These are phyloP conservation scores for Polylopha cassiicola DNA, from an alignment of 2,888 invertebrate genomes.

Conservation along the genomic window DNA sequence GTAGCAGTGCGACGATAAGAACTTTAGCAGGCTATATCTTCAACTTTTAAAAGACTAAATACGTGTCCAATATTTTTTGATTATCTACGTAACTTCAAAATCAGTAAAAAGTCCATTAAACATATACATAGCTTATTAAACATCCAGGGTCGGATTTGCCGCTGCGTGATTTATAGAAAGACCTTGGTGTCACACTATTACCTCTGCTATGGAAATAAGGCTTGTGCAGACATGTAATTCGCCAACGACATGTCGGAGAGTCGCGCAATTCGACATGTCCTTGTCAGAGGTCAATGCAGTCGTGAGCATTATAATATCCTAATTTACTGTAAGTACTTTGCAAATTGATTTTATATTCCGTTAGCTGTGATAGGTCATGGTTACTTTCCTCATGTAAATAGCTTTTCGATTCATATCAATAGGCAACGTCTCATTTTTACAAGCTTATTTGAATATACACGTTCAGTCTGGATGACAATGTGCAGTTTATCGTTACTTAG, in stretches of 20 bases:
- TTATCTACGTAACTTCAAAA: no score
- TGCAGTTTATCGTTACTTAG: no score
- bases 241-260: slow-evolving; percentile 14
- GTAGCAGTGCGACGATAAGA: no score
- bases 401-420: background rate
- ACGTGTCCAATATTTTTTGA: no score
- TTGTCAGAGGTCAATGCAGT: slow-evolving; percentile 38
- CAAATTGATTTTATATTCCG: slow-evolving; percentile 38
- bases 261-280: slow-evolving; percentile 23
- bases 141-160: slow-evolving; percentile 31
- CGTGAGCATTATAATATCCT: slow-evolving; percentile 33
- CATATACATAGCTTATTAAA: slow-evolving; percentile 14
- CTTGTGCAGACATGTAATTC: slow-evolving; percentile 8
- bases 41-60: no score
- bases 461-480: no score
- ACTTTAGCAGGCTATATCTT: no score
- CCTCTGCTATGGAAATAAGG: slow-evolving; percentile 7
- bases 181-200: slow-evolving; percentile 28
- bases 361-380: slow-evolving; percentile 44
- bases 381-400: slow-evolving; percentile 35
- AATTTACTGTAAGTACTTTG: slow-evolving; percentile 24
- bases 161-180: slow-evolving; percentile 31
- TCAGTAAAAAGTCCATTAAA: no score
- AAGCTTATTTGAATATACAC: no score
- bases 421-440: no score